A percentile compares a stretch with the other conserved stretches of the same genome.
phyloP scores from a whole-genome alignment of 2,797 vertebrate species.

The Spinibarbus caldwelli region DNA sequence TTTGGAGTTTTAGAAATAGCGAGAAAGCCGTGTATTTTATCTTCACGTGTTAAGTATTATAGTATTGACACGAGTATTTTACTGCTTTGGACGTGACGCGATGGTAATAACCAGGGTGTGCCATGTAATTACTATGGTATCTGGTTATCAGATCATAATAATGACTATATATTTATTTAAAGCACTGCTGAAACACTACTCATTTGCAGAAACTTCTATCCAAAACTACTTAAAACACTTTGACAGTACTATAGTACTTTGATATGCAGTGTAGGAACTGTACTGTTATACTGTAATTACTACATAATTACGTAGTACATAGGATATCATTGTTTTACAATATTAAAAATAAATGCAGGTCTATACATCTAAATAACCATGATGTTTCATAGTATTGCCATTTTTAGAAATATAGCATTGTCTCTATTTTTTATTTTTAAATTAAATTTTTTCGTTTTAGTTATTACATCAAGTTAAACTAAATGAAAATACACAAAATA shows the following conservation, averaged over 20 bases:
- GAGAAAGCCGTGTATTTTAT: background rate
- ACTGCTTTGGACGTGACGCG: background rate
- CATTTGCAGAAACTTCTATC: background rate
- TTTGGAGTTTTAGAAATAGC: background rate
- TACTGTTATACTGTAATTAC: too few relatives aligned
- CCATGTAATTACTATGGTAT: background rate
- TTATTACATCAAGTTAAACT: too few relatives aligned
- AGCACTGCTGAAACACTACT: background rate
- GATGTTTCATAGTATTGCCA: rapidly evolving
- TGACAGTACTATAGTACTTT: background rate
- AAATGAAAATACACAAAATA: too few relatives aligned
- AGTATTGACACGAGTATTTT: background rate
- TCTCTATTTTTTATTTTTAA: background rate
- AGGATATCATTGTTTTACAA: background rate
- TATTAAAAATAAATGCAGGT: background rate
- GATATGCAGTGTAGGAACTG: background rate
- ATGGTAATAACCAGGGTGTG: background rate
- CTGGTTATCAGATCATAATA: background rate
- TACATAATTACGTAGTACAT: background rate
- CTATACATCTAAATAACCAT: background rate
- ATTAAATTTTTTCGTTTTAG: background rate
- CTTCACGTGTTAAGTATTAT: background rate
- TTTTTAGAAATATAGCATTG: background rate
- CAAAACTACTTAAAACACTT: background rate
- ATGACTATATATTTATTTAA: background rate